Conservation (phyloP, 2,797 vertebrate genomes). For the Gymnocypris eckloni region DNA sequence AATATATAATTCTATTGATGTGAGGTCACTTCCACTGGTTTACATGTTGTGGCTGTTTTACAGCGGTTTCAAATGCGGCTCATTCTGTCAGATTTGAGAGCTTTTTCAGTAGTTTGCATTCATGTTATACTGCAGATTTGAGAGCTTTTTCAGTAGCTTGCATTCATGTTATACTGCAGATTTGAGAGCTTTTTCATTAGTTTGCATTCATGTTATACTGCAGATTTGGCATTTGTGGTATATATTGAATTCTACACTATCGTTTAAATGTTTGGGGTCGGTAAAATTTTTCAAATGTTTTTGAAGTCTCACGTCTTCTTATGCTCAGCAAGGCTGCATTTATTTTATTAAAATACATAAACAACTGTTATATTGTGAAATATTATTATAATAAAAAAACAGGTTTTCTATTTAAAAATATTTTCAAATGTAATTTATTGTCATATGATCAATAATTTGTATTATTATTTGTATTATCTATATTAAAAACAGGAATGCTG, state of each 20-base stretch:
- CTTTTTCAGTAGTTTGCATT: background rate
- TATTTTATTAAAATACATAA: background rate
- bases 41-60: constrained; percentile 6
- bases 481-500: background rate
- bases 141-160: background rate
- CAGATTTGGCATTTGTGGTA: background rate
- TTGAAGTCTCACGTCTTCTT: no score
- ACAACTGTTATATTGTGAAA: background rate
- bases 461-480: background rate
- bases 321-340: no score
- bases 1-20: background rate
- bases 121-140: background rate
- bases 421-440: background rate
- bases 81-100: constrained; percentile 4
- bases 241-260: background rate
- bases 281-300: no score
- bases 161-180: background rate
- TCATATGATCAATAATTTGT: background rate
- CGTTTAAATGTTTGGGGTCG: background rate
- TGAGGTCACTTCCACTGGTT: background rate
- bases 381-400: background rate
- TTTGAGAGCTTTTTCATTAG: background rate
- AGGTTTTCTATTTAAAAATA: background rate
- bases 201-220: background rate
- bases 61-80: background rate